Percentiles rank a stretch among this genome's conserved stretches.
Conservation (phyloP, 1,140 invertebrate species). For the Melitaea cinxia region DNA sequence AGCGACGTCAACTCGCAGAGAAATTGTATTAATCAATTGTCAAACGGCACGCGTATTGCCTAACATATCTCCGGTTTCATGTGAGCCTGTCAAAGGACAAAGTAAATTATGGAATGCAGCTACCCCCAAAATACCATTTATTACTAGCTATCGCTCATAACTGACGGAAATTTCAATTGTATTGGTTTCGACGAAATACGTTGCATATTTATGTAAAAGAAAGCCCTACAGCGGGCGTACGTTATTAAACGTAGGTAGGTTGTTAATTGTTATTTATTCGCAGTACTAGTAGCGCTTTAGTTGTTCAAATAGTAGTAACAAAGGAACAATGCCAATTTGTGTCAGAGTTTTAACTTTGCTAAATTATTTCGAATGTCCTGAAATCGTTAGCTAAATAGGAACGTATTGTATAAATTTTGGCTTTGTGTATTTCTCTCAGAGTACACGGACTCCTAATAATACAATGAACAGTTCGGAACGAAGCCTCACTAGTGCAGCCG, state of each 20-base stretch:
- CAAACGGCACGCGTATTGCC: slow-evolving; percentile 56
- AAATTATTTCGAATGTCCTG: not conserved
- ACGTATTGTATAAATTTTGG: not conserved
- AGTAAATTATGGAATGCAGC: slow-evolving; percentile 50
- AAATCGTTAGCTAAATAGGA: not conserved
- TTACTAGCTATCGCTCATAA: slow-evolving; percentile 35
- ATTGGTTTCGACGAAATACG: slow-evolving; percentile 14
- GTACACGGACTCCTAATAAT: not conserved
- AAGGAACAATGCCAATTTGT: no score
- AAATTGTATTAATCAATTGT: slow-evolving; percentile 78
- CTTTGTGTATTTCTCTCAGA: not conserved
- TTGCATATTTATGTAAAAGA: slow-evolving; percentile 1
- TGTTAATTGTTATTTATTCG: no score
- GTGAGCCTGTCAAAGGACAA: slow-evolving; percentile 50
- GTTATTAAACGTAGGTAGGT: not conserved
- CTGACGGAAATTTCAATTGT: slow-evolving; percentile 34
- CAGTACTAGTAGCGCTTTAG: no score
- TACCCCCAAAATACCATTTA: slow-evolving; percentile 38
- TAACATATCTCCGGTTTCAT: slow-evolving; percentile 53
- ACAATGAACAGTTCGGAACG: slow-evolving; percentile 11
- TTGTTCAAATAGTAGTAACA: no score
- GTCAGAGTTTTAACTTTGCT: not conserved
- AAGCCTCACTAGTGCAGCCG: slow-evolving; percentile 16
- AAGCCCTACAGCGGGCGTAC: not conserved
- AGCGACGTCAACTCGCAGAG: slow-evolving; percentile 50